Evolutionary conservation across 1,140 invertebrate genomes (phyloP).

Genomic region (Alviniconcha marisindica): DNA sequence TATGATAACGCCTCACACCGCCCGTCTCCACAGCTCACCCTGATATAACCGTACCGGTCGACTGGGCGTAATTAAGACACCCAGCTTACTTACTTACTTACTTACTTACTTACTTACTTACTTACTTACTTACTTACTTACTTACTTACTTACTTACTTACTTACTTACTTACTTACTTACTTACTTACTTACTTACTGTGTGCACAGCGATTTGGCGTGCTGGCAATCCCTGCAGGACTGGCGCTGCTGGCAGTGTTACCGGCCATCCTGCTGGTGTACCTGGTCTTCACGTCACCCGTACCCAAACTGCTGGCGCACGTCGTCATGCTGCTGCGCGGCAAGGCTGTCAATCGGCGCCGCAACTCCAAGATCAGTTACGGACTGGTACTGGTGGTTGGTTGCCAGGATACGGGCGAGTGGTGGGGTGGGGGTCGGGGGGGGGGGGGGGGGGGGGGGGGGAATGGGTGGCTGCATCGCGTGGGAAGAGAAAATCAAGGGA

Average conservation of each 20-base stretch:
- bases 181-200: neutral
- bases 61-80: too few relatives aligned
- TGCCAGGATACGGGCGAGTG: neutral
- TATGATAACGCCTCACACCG: too few relatives aligned
- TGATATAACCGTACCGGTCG: too few relatives aligned
- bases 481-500: too few relatives aligned
- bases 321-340: neutral
- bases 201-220: neutral
- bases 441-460: too few relatives aligned
- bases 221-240: neutral
- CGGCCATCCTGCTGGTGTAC: neutral
- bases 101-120: too few relatives aligned
- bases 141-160: too few relatives aligned
- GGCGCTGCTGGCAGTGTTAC: neutral
- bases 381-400: neutral
- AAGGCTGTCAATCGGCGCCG: neutral
- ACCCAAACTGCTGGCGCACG: neutral
- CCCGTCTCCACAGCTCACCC: too few relatives aligned
- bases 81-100: too few relatives aligned
- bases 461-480: too few relatives aligned
- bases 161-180: neutral
- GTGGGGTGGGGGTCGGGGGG: too few relatives aligned
- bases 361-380: neutral
- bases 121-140: too few relatives aligned
- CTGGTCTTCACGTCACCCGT: neutral